Evolutionary conservation across 2,113 vertebrate species (phyloP).

Genomic region (Hyperopisus bebe): DNA sequence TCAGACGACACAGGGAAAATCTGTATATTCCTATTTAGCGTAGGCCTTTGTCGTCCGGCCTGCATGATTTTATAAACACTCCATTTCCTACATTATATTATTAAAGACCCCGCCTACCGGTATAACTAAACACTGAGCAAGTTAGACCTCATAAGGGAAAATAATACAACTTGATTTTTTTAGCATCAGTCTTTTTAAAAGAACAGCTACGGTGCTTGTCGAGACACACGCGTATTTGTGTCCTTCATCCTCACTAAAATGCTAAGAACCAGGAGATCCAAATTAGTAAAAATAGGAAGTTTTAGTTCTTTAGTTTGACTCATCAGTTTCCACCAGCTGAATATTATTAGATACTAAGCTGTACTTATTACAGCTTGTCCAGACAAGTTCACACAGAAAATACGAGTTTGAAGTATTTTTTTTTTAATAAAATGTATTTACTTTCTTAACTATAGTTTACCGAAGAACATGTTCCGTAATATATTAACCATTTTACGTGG

Average conservation of each 20-base stretch:
- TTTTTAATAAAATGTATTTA: not conserved
- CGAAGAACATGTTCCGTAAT: not conserved
- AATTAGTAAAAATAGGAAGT: not conserved
- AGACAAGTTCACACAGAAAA: not conserved
- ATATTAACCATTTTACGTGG: not conserved
- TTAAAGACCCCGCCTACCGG: not conserved
- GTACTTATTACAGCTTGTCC: not conserved
- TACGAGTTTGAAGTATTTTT: not conserved
- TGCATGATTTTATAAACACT: not conserved
- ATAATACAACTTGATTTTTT: not conserved
- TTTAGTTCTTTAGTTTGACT: not conserved
- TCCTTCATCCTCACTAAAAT: not conserved
- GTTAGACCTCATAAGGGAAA: not conserved
- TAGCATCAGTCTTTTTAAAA: not conserved
- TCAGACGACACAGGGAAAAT: not conserved
- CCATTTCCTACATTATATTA: not conserved
- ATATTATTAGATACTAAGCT: not conserved
- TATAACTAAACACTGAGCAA: not conserved
- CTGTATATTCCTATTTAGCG: not conserved
- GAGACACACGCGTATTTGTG: not conserved
- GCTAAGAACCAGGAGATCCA: not conserved
- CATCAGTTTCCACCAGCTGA: not conserved
- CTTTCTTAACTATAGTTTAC: not conserved
- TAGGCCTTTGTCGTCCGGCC: not conserved
- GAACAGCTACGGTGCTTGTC: not conserved